These are phyloP conservation scores for Zaprionus africanus DNA, from an alignment of 1,140 invertebrate species.

Conservation along the genomic window DNA sequence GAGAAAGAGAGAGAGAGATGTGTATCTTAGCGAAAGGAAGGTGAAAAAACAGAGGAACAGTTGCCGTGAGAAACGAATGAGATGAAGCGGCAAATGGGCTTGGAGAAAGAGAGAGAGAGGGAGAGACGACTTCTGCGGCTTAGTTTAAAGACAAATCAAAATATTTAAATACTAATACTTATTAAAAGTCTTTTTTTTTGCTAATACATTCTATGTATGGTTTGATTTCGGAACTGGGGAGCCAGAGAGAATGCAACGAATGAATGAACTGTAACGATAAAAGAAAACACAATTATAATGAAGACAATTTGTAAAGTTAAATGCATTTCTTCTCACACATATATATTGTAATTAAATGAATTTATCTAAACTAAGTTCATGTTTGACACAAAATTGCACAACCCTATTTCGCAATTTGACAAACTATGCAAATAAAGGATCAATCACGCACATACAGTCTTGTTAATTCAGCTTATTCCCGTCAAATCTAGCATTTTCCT, in stretches of 20 bases:
- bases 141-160: slow-evolving; percentile 16
- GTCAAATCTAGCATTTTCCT: no score
- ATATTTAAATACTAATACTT: slow-evolving; percentile 10
- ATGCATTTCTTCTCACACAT: no score
- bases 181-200: slow-evolving; percentile 2
- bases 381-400: no score
- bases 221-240: background rate
- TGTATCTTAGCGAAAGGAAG: background rate
- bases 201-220: slow-evolving; percentile 8
- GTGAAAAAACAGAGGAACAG: background rate
- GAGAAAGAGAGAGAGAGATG: background rate
- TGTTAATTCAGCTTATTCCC: no score
- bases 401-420: no score
- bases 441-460: no score
- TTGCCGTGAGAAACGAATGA: background rate
- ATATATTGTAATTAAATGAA: no score
- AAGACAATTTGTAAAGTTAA: no score
- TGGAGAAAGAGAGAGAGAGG: background rate
- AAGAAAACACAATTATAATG: no score
- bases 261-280: no score
- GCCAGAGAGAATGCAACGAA: background rate
- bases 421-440: no score
- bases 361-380: no score
- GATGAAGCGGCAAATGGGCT: background rate
- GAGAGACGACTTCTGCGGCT: background rate